Conservation (phyloP, 2,113 vertebrate genomes). For the Tylochromis polylepis region DNA sequence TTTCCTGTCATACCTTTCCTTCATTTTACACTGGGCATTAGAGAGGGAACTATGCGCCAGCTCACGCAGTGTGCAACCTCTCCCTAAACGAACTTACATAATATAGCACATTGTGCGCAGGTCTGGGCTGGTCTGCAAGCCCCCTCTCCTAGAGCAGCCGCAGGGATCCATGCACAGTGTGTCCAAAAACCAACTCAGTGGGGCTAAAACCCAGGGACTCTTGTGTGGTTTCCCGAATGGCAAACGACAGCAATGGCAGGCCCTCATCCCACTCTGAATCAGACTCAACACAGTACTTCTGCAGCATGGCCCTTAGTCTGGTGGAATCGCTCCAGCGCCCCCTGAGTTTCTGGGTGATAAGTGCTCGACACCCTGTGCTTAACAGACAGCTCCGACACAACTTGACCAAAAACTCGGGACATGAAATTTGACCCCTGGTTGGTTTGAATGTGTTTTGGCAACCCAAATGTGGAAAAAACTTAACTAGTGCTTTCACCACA, state of each 20-base stretch:
- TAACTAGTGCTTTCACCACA: fast-evolving
- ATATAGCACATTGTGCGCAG: neutral
- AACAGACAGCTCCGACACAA: fast-evolving
- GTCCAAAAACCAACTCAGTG: fast-evolving
- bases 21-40: neutral
- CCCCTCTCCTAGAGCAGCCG: neutral
- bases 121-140: neutral
- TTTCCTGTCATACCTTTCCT: neutral
- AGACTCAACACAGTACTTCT: fast-evolving
- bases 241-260: too few relatives aligned
- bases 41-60: fast-evolving
- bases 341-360: neutral
- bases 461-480: neutral
- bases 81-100: neutral
- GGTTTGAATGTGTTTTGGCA: fast-evolving
- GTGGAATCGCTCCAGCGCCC: neutral
- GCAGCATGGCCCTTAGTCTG: too few relatives aligned
- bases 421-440: fast-evolving
- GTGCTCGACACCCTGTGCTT: fast-evolving
- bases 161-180: fast-evolving
- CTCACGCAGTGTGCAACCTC: neutral
- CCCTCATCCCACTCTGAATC: too few relatives aligned
- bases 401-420: neutral
- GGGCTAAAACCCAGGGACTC: neutral
- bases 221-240: neutral